Evolutionary conservation across 2,113 vertebrate genomes (phyloP).

Genomic region (Phylloscopus trochilus): DNA sequence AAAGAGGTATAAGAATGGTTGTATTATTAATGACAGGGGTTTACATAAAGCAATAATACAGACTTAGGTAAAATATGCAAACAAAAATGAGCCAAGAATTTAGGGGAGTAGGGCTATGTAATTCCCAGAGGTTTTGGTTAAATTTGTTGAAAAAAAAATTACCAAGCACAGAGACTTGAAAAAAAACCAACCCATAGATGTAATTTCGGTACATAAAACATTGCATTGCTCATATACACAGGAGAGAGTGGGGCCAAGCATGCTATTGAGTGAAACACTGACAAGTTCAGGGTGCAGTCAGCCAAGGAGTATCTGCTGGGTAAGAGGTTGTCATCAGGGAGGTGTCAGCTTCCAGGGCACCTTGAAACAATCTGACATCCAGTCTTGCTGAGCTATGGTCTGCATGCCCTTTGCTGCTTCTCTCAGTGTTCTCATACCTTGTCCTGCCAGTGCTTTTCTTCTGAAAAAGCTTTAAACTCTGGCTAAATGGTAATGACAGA

Average conservation of each 20-base stretch:
- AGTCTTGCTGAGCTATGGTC: neutral
- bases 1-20: neutral
- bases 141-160: neutral
- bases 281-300: neutral
- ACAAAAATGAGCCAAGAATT: neutral
- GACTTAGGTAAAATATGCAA: neutral
- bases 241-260: neutral
- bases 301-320: neutral
- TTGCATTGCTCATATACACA: neutral
- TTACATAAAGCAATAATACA: neutral
- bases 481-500: neutral
- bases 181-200: rapidly evolving
- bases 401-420: neutral
- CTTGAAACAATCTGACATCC: neutral
- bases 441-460: neutral
- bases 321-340: neutral
- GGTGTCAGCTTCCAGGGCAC: neutral
- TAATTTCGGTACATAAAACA: neutral
- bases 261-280: neutral
- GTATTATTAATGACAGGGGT: neutral
- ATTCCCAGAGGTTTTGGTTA: neutral
- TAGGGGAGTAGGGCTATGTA: neutral
- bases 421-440: neutral
- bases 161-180: neutral
- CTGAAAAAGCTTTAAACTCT: neutral